phyloP scores from a whole-genome alignment of 2,113 vertebrate genomes.

The Mesitornis unicolor region DNA sequence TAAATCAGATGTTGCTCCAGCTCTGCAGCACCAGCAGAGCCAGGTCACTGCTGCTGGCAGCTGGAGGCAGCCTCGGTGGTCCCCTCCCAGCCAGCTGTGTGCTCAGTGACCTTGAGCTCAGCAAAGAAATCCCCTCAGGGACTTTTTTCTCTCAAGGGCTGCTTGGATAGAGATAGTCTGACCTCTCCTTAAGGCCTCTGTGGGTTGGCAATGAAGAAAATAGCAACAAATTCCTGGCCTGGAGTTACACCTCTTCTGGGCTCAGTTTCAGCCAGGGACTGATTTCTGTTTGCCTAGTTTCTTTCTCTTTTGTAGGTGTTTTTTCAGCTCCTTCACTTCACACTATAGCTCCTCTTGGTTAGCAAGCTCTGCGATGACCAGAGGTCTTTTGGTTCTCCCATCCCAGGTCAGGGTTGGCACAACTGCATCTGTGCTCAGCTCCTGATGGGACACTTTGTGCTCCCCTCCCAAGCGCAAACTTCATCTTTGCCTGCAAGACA shows the following conservation, averaged over 20 bases:
- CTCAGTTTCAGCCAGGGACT: not conserved
- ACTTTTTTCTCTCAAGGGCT: not conserved
- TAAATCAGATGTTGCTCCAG: accelerated
- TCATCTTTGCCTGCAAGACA: not conserved
- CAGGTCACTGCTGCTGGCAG: accelerated
- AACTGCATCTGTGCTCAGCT: accelerated
- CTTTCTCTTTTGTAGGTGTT: not conserved
- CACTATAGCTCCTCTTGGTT: accelerated
- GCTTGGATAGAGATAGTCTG: not conserved
- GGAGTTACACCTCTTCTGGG: not conserved
- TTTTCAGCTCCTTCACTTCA: not conserved
- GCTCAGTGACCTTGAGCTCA: not conserved
- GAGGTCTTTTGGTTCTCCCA: not conserved
- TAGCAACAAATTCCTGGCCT: not conserved
- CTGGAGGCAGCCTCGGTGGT: accelerated
- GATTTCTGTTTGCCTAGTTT: not conserved
- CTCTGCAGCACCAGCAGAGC: not conserved
- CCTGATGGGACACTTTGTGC: not conserved
- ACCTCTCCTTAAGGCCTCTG: not conserved
- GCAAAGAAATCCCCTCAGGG: not conserved
- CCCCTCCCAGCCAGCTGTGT: not conserved
- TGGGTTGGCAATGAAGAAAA: not conserved
- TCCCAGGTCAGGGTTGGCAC: not conserved
- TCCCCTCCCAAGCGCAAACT: not conserved
- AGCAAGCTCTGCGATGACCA: not conserved